phyloP scores from a whole-genome alignment of 1,140 invertebrate species.

The Hycleus phaleratus region DNA sequence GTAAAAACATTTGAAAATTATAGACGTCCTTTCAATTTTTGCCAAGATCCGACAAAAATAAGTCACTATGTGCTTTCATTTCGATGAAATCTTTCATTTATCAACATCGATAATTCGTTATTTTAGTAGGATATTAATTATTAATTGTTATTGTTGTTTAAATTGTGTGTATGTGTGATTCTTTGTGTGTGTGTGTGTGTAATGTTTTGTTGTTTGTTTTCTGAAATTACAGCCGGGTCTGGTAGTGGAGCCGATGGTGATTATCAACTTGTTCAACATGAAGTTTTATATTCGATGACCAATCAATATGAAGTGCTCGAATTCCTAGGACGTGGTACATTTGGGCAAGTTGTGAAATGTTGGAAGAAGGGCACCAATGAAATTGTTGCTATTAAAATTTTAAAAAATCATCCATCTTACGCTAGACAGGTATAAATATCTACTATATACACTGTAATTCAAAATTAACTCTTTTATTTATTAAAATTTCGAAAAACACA shows the following conservation, averaged over 20 bases:
- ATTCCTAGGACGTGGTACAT: slow-evolving; percentile 96
- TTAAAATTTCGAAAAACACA: too few relatives aligned
- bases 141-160: too few relatives aligned
- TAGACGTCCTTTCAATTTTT: too few relatives aligned
- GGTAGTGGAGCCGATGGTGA: slow-evolving; percentile 84
- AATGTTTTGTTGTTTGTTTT: slow-evolving; percentile 13
- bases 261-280: slow-evolving; percentile 96
- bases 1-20: too few relatives aligned
- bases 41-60: too few relatives aligned
- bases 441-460: too few relatives aligned
- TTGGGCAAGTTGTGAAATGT: slow-evolving; percentile 99
- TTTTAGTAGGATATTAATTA: too few relatives aligned
- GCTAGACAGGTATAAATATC: slow-evolving; percentile 67
- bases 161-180: neutral
- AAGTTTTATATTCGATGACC: slow-evolving; percentile 90
- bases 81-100: too few relatives aligned
- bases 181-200: slow-evolving; percentile 1
- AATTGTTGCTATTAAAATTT: slow-evolving; percentile 99
- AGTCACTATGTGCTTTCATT: too few relatives aligned
- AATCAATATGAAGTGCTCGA: slow-evolving; percentile 96
- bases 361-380: slow-evolving; percentile 99
- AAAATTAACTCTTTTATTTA: too few relatives aligned
- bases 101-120: too few relatives aligned
- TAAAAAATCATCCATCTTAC: slow-evolving; percentile 99
- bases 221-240: slow-evolving; percentile 47